Base-by-base conservation (phyloP, 2,113 vertebrate species). In the Ictalurus furcatus region DNA sequence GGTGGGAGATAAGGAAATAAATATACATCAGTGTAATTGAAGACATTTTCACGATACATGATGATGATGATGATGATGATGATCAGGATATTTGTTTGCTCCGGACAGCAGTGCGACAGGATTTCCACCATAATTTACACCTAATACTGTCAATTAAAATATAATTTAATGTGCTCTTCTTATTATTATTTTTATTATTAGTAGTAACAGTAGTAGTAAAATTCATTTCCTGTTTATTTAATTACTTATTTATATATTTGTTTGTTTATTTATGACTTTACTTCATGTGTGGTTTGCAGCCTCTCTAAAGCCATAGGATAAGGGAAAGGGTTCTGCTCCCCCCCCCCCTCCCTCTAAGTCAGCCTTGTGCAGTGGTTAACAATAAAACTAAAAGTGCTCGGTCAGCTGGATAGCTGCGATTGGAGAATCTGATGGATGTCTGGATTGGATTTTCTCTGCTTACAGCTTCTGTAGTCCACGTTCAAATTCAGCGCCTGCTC, bases 341-440 rank as follows among this genome's bases (percentile, higher is more conserved):
- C n/a, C n/a, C n/a, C n/a, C n/a, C 7, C 23, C 23, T 11, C 6
- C 21, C 1, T 16, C 76, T 7, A 52, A 79, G 8, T 58, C 28
- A 81, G 54, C 30, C 81, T 9, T 61, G 81, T 83, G 58, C 58
- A 25, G 34, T 40, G 56, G 56, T 61, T 83, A 83, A 58, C 61
- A 59, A 83, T 83, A 61, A 82, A 83, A 40, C 81, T 40, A 30
- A 61, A 83, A 83, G 81, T 83, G 81, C 81, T 83, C 23, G 21
- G 58, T 83, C 81, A 83, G 81, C 81, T 13, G 54, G 30, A 61
- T 40, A 23, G 56, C 54, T 83, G 52, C 17, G 21, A 30, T 61
- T 11, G 4, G 30, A 83, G 56, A 40, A 37, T 40, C 81, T 83
- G 56, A 83, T 61, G 11, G 81, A 83, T 83, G 56, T 23, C 81